Percentiles rank a stretch among this genome's conserved stretches.
Evolutionary conservation across 2,113 vertebrate species (phyloP).

Genomic region (Scophthalmus maximus): DNA sequence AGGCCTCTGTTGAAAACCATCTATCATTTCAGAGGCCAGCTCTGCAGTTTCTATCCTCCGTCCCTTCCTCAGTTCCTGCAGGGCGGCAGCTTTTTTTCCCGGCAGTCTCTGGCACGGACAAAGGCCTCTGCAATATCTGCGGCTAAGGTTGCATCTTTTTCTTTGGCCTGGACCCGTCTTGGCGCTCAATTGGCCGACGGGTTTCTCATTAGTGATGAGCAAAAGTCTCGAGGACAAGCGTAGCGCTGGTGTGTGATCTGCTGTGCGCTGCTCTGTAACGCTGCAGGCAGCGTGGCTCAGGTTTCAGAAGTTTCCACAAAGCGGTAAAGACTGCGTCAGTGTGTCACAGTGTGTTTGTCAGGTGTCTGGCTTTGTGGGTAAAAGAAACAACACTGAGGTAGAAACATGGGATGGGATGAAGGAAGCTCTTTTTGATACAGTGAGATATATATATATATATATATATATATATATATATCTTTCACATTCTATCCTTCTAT

Average conservation of each 20-base stretch:
- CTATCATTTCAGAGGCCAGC: slow-evolving; percentile 34
- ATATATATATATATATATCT: no score
- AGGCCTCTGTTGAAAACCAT: slow-evolving; percentile 48
- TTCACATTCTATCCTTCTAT: not conserved
- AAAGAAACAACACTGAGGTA: not conserved
- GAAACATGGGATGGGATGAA: not conserved
- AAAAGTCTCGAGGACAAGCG: slow-evolving; percentile 25
- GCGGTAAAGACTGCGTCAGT: slow-evolving; percentile 23
- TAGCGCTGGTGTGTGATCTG: not conserved
- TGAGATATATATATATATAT: not conserved
- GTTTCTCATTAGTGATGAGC: slow-evolving; percentile 40
- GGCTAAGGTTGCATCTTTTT: not conserved
- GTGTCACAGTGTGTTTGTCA: slow-evolving; percentile 16
- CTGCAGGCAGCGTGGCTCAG: slow-evolving; percentile 44
- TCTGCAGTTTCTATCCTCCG: slow-evolving; percentile 13
- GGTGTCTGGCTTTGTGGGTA: not conserved
- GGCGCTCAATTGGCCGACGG: slow-evolving; percentile 37
- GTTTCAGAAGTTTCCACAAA: slow-evolving; percentile 45
- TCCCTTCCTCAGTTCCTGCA: not conserved
- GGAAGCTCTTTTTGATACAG: not conserved
- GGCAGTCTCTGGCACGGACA: no score
- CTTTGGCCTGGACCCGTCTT: slow-evolving; percentile 12
- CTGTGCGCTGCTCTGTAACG: slow-evolving; percentile 31
- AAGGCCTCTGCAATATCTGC: not conserved
- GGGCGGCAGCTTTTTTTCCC: not conserved